Percentiles rank a stretch among this genome's conserved stretches.
Conservation (phyloP, 92 coral and sea anemone genomes). For the Parazoanthus swiftii region DNA sequence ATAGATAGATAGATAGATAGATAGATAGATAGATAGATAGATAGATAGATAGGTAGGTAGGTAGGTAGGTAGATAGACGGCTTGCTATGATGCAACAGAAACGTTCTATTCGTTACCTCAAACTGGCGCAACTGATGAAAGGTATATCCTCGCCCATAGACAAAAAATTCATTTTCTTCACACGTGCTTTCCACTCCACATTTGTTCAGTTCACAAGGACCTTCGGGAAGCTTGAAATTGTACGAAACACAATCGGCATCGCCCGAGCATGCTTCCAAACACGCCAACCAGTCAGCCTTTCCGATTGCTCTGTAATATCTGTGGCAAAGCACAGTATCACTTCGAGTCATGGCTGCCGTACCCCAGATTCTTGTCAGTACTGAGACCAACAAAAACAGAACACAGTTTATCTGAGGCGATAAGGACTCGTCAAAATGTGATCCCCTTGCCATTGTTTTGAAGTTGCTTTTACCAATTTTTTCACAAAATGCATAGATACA, state of each 20-base stretch:
- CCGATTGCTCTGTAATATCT: neutral
- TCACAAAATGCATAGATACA: neutral
- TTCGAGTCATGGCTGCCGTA: neutral
- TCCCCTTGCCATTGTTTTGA: neutral
- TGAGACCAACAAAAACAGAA: neutral
- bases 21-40: no score
- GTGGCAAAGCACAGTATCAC: neutral
- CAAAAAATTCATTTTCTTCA: neutral
- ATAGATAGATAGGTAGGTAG: no score
- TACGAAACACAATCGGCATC: neutral
- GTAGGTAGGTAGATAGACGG: neutral
- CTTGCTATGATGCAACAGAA: neutral
- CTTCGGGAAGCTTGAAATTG: slow-evolving; percentile 10
- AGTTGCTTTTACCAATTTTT: neutral
- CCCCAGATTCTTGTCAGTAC: neutral
- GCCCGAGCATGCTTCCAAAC: slow-evolving; percentile 4
- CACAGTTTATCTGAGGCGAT: neutral
- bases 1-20: no score
- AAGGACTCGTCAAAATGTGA: neutral
- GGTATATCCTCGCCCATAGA: neutral
- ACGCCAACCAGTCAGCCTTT: slow-evolving; percentile 8
- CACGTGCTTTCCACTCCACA: slow-evolving; percentile 12
- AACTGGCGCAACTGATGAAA: slow-evolving; percentile 20
- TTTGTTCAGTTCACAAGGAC: slow-evolving; percentile 13
- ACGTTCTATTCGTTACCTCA: neutral